Conservation (phyloP, 2,113 vertebrate genomes). For the Lates calcarifer region DNA sequence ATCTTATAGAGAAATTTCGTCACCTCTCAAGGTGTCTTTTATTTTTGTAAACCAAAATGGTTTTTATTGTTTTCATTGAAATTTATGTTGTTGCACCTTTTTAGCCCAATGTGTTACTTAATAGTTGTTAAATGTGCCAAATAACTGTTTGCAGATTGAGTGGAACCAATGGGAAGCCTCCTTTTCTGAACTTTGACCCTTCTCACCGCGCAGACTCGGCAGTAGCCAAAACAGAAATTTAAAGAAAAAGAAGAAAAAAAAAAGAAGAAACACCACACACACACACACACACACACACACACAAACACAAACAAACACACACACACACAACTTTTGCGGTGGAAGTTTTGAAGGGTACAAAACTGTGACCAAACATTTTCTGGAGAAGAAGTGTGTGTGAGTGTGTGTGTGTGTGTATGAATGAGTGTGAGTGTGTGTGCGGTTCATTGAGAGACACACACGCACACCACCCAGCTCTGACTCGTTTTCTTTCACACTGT, state of each 20-base stretch:
- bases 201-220: constrained; percentile 14
- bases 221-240: not conserved
- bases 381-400: not conserved
- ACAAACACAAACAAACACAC: constrained; percentile 16
- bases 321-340: constrained; percentile 15
- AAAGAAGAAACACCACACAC: not conserved
- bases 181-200: constrained; percentile 30
- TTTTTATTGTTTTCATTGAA: constrained; percentile 73
- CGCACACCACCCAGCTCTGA: constrained; percentile 32
- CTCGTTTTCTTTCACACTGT: constrained; percentile 59
- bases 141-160: constrained; percentile 76
- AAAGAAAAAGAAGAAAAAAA: not conserved
- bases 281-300: not conserved
- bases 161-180: constrained; percentile 68
- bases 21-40: constrained; percentile 77
- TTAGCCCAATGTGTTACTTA: constrained; percentile 78
- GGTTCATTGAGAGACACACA: not conserved
- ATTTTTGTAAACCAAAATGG: constrained; percentile 83
- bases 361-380: constrained; percentile 78
- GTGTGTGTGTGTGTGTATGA: not conserved
- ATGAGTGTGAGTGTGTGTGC: not conserved
- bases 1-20: constrained; percentile 74
- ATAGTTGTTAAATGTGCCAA: constrained; percentile 85
- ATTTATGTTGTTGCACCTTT: constrained; percentile 78
- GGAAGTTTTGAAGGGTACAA: constrained; percentile 64